Percentiles rank a stretch among this genome's conserved stretches.
Conservation (phyloP, 2,888 invertebrate species). For the Halictus ligatus region DNA sequence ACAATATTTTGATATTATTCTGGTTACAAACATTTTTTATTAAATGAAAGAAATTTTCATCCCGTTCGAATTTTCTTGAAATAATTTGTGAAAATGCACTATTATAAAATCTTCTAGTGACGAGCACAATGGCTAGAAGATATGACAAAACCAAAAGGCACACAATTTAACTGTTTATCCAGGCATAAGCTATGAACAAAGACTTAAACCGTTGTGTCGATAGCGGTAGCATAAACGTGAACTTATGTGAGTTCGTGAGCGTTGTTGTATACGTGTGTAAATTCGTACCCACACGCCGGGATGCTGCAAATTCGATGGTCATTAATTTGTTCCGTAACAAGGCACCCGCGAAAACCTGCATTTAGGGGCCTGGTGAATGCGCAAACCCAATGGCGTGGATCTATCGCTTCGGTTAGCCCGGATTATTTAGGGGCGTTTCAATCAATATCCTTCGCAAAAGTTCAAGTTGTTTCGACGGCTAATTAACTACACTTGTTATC, state of each 20-base stretch:
- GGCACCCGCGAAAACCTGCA: conserved; percentile 66
- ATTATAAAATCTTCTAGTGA: not conserved
- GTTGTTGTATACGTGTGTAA: conserved; percentile 12
- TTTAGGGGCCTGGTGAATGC: conserved; percentile 60
- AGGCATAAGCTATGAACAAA: not conserved
- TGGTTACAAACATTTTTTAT: not conserved
- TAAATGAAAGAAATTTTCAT: not conserved
- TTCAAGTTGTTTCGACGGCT: not conserved
- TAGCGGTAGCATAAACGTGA: not conserved
- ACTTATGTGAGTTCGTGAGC: not conserved
- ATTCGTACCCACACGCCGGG: conserved; percentile 30
- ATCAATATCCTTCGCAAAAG: conserved; percentile 46
- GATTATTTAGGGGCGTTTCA: conserved; percentile 53
- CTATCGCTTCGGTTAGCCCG: conserved; percentile 50
- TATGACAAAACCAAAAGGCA: not conserved
- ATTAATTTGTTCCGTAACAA: conserved; percentile 69
- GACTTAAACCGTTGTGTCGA: conserved; percentile 5
- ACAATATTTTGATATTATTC: not conserved
- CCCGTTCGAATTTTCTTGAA: not conserved
- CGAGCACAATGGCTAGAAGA: not conserved
- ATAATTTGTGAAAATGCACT: not conserved
- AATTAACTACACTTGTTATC: not conserved
- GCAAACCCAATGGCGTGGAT: conserved; percentile 58
- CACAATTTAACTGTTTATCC: not conserved
- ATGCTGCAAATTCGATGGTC: conserved; percentile 67